These are phyloP conservation scores for Acanthosepion lycidas DNA, from an alignment of 2,888 invertebrate species.

Conservation along the genomic window DNA sequence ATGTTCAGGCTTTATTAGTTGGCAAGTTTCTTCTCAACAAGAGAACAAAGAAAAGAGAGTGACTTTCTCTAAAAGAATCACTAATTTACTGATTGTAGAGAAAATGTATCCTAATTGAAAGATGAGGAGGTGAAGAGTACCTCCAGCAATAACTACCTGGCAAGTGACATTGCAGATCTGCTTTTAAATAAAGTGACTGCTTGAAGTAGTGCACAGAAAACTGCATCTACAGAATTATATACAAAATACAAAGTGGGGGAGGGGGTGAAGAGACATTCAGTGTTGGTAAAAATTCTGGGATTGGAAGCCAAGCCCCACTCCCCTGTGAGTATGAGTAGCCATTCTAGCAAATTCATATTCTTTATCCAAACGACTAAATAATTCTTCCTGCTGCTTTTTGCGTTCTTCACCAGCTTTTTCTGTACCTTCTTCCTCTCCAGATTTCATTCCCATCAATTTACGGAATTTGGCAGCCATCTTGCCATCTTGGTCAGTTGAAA, in stretches of 20 bases:
- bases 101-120: not conserved
- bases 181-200: not conserved
- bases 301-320: conserved; percentile 77
- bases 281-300: conserved; percentile 55
- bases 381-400: conserved; percentile 78
- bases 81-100: not conserved
- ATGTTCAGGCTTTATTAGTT: no score
- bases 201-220: not conserved
- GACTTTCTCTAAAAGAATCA: no score
- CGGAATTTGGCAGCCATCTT: conserved; percentile 95
- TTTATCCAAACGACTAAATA: conserved; percentile 94
- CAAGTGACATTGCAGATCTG: not conserved
- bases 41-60: no score
- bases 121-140: not conserved
- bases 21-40: no score
- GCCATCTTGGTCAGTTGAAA: conserved; percentile 92
- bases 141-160: not conserved
- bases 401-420: conserved; percentile 65
- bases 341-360: conserved; percentile 97
- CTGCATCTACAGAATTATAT: not conserved
- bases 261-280: not conserved
- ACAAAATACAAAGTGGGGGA: not conserved
- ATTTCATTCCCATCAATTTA: conserved; percentile 94
- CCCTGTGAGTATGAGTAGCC: conserved; percentile 94
- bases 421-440: conserved; percentile 59